Evolutionary conservation across 1,140 invertebrate genomes (phyloP).

Genomic region (Mylabris phalerata): DNA sequence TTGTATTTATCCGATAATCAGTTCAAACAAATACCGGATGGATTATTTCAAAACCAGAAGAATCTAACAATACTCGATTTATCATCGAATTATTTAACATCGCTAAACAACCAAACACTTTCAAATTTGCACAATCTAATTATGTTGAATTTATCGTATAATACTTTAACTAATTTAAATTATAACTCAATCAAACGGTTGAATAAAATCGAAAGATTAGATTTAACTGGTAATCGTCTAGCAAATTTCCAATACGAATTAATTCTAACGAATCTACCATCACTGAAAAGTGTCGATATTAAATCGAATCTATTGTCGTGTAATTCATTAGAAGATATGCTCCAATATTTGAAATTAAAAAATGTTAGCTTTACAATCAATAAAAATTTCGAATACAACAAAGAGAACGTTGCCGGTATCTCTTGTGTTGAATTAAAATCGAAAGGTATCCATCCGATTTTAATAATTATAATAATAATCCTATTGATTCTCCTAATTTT

Average conservation of each 20-base stretch:
- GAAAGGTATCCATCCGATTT: no score
- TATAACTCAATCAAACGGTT: constrained; percentile 27
- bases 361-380: constrained; percentile 30
- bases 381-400: constrained; percentile 29
- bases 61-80: constrained; percentile 21
- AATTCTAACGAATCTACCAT: constrained; percentile 31
- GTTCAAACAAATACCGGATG: constrained; percentile 4
- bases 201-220: constrained; percentile 27
- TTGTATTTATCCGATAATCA: constrained; percentile 26
- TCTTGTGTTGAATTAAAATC: constrained; percentile 24
- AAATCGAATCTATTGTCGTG: constrained; percentile 35
- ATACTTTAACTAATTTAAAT: constrained; percentile 26
- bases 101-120: constrained; percentile 19
- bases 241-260: constrained; percentile 31
- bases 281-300: constrained; percentile 29
- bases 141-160: constrained; percentile 34
- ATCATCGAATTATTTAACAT: constrained; percentile 22
- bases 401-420: constrained; percentile 37
- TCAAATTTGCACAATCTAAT: constrained; percentile 21
- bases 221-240: constrained; percentile 32
- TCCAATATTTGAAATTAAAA: constrained; percentile 29
- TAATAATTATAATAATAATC: not conserved
- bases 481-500: not conserved
- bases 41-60: not conserved
- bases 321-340: constrained; percentile 29